phyloP scores from a whole-genome alignment of 2,113 vertebrate species.

The human (Homo sapiens) region DNA sequence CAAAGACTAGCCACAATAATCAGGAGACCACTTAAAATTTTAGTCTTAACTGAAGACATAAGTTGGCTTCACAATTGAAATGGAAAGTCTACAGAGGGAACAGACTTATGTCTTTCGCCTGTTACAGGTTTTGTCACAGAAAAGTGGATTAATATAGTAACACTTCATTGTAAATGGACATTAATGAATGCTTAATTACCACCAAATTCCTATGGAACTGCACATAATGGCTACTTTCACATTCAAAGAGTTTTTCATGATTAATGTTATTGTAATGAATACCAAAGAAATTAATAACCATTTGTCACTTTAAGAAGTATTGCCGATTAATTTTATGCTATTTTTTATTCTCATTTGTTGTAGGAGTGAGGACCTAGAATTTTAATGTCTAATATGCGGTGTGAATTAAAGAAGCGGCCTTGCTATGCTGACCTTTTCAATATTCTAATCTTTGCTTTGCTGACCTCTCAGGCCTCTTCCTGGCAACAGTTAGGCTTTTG shows the following conservation, averaged over 20 bases:
- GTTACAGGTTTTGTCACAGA: conserved; percentile 67
- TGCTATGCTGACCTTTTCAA: conserved; percentile 59
- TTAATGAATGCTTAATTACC: conserved; percentile 82
- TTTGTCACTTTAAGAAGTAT: conserved; percentile 82
- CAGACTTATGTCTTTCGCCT: conserved; percentile 62
- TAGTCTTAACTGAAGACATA: conserved; percentile 48
- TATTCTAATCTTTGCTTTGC: conserved; percentile 16
- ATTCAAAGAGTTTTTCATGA: conserved; percentile 79
- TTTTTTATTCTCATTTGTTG: conserved; percentile 74
- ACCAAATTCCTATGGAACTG: conserved; percentile 72
- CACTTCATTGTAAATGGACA: conserved; percentile 80
- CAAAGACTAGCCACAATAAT: not conserved
- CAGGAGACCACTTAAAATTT: conserved; percentile 8
- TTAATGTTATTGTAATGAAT: conserved; percentile 83
- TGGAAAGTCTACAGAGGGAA: not conserved
- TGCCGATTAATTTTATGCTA: conserved; percentile 81
- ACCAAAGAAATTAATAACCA: conserved; percentile 82
- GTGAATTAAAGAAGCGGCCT: conserved; percentile 62
- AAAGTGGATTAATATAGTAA: conserved; percentile 81
- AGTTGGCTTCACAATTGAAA: conserved; percentile 58
- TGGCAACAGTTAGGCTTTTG: not conserved
- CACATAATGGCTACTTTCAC: conserved; percentile 66
- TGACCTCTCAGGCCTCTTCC: conserved; percentile 43
- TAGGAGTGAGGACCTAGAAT: conserved; percentile 63
- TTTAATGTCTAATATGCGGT: conserved; percentile 64